These are phyloP conservation scores for Mythimna vitellina DNA, from an alignment of 2,888 invertebrate species.

Conservation along the genomic window DNA sequence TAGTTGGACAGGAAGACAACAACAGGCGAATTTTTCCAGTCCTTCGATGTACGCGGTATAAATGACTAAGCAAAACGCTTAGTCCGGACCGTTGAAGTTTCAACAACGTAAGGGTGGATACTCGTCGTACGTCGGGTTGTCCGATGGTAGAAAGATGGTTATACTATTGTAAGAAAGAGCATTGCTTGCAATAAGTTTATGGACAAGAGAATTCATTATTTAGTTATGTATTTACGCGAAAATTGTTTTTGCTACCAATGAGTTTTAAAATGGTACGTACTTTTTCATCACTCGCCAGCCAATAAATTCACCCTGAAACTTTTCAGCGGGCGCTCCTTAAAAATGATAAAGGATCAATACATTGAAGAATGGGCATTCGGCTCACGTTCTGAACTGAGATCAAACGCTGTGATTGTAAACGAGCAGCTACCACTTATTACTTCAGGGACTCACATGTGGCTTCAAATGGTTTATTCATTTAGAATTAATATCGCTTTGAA, in stretches of 20 bases:
- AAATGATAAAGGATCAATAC: constrained; percentile 53
- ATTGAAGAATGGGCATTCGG: constrained; percentile 56
- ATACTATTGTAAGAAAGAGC: too few species aligned
- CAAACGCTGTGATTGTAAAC: constrained; percentile 73
- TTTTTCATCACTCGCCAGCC: constrained; percentile 20
- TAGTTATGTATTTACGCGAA: not conserved
- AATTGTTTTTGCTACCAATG: not conserved
- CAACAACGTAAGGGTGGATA: too few species aligned
- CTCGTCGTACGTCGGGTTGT: too few species aligned
- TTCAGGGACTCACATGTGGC: constrained; percentile 49
- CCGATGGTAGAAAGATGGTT: too few species aligned
- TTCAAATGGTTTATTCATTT: constrained; percentile 54
- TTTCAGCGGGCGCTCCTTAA: constrained; percentile 50
- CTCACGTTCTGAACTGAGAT: constrained; percentile 71
- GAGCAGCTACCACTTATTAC: constrained; percentile 67
- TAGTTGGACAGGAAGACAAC: too few species aligned
- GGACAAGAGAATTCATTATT: too few species aligned
- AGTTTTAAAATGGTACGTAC: too few species aligned
- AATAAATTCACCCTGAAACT: constrained; percentile 45
- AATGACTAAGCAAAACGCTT: too few species aligned
- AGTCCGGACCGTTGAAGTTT: too few species aligned
- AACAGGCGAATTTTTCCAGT: too few species aligned
- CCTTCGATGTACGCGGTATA: too few species aligned
- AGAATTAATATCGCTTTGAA: constrained; percentile 51
- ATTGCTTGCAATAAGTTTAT: too few species aligned